Evolutionary conservation across 1,140 invertebrate species (phyloP), one percentile per base, ranked within the genome.

Genomic region (Monochamus saltuarius): DNA sequence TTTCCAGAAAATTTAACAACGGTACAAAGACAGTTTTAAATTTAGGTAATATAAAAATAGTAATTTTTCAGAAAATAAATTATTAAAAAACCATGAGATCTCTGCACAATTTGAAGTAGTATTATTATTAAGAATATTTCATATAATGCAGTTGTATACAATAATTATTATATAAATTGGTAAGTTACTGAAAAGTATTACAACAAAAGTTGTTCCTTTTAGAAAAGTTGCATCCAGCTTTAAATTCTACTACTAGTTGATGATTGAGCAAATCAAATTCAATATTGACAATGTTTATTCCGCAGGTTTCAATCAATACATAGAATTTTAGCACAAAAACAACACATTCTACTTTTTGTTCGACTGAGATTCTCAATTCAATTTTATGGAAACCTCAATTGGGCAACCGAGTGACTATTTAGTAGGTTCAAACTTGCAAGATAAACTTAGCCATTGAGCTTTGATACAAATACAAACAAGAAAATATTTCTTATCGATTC

Each of bases 21-120:
- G 55, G 46, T 71, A 59, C 50, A 65, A 59, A 71, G 55, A 56
- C 53, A 56, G 64, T 61, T 52, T 62, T 35, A 58, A 62, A 62
- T 67, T 67, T 57, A 64, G 59, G 42, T 45, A 59, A 68, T 70
- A 72, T 60, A 71, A 73, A 73, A 71, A 73, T 73, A 71, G 64
- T 61, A 65, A 62, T 62, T 64, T 69, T 61, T 52, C 59, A 57
- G 54, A 66, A 55, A 64, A 53, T 19, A 17, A 34, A 53, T 17
- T 45, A 56, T 7, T 56, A 19, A 56, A 10, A 46, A 46, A 46
- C 11, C 16, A 59, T 64, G 70, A 72, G 66, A 69, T 71, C 59
- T 70, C 51, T 60, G 63, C 55, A 62, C 59, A 54, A 51, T 45
- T 59, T 54, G 19, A 62, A 29, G 55, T 55, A 52, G 29, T 45